A percentile compares a stretch with the other conserved stretches of the same genome.
Evolutionary conservation across 2,797 vertebrate species (phyloP).

Genomic region (Enoplosus armatus): DNA sequence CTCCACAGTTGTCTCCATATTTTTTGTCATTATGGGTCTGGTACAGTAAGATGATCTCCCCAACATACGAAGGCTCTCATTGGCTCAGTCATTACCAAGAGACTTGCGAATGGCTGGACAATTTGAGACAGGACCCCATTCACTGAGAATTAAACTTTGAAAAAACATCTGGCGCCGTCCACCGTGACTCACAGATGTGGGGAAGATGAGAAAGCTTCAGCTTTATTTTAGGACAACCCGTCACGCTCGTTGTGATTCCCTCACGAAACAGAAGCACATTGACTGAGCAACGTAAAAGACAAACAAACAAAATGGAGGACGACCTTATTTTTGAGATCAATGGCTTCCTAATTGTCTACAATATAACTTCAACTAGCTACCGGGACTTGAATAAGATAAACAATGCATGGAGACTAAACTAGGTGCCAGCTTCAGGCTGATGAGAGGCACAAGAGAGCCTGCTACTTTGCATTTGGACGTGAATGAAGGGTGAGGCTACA

Average conservation of each 20-base stretch:
- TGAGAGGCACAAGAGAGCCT: not conserved
- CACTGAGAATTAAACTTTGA: not conserved
- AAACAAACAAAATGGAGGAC: not conserved
- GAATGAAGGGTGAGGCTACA: not conserved
- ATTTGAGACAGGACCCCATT: not conserved
- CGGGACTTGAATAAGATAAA: not conserved
- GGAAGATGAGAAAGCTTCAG: not conserved
- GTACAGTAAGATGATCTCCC: not conserved
- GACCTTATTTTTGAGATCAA: not conserved
- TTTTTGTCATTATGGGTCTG: not conserved
- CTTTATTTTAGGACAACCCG: not conserved
- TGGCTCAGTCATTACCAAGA: not conserved
- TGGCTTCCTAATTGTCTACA: not conserved
- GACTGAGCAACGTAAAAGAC: not conserved
- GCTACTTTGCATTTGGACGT: slow-evolving; percentile 1
- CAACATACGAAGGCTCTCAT: not conserved
- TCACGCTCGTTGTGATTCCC: not conserved
- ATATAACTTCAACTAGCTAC: not conserved
- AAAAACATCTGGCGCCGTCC: not conserved
- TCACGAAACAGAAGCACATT: not conserved
- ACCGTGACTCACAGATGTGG: not conserved
- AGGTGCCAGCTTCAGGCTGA: not conserved
- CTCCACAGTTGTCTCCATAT: not conserved
- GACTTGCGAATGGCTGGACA: not conserved
- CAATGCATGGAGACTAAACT: not conserved